Evolutionary conservation across 92 coral and sea anemone species (phyloP), one percentile per base, ranked within the genome.

Genomic region (Isaurus tuberculatus): DNA sequence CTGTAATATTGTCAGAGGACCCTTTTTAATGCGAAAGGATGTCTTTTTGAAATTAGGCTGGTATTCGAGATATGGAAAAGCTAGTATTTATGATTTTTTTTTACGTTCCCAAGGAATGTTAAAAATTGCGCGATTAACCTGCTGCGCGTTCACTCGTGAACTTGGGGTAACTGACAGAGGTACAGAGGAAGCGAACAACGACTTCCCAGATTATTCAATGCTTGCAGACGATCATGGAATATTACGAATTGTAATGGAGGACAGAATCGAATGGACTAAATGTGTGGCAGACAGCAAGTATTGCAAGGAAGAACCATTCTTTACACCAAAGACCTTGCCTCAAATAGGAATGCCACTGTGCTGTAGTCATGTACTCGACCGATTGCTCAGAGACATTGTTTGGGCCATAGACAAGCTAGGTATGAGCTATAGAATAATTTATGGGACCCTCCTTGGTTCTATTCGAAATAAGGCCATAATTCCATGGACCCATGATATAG

Each of bases 391-490:
- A 53, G 95, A 90, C 66, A 28, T 85, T 27, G 86, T 67, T 23
- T 70, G 66, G 75, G 95, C 90, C 13, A 20, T 90, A 32, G 78
- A 51, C 58, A 55, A 69, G 32, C 60, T 87, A 51, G 88, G 91
- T 19, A 16, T 90, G 43, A 71, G 86, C 27, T 78, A 92, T 55
- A 72, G 88, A 13, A 49, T 92, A n/a, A 46, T 90, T 14, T 92
- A 73, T 87, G 93, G 95, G 4, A 92, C 95, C 6, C 88, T 92
- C 16, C 79, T 90, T 67, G 95, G 95, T 2, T 91, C 90, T 17
- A 73, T 87, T 26, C 86, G 95, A 31, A 92, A 83, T 37, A 80
- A 85, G 60, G 81, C 95, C n/a, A 90, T 92, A 6, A 92, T 92
- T 36, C 95, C 95, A 13, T 92, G 93, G 88, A 84, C 95, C 1